Base-by-base conservation (phyloP, 2,888 invertebrate species). In the Nomada flava region DNA sequence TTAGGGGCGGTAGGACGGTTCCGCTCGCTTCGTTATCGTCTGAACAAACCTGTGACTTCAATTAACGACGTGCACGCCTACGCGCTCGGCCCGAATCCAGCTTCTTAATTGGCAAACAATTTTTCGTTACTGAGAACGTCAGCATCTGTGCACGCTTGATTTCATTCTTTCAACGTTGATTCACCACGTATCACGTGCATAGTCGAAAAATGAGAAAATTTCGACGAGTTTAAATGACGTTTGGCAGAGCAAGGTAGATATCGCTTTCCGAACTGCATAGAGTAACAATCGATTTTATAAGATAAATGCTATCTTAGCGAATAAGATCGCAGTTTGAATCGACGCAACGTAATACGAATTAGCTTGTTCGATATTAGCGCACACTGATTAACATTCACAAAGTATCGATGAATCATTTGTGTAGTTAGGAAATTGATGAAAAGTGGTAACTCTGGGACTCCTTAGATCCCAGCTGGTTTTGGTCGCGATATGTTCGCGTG, bases 71-170 rank as follows among this genome's bases (percentile, higher is more conserved):
- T 23, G 47, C 52, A 36, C 75, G 59, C 23, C 59, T 44, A 62
- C 73, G 42, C 70, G 44, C 13, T n/a, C 72, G 18, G 42, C 57
- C 60, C 65, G 60, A 65, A 36, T 64, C 68, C 75, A 62, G 59
- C 42, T 20, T 23, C 70, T 59, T 70, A 57, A 73, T 76, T 75
- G 70, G 52, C 63, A 42, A 76, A 78, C 65, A 76, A 82, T 84
- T 36, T 72, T 71, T 52, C 64, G 50, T 9, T 52, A 29, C 47
- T 67, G 59, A 62, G 57, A 71, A 64, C 57, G 50, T 47, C 67
- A 23, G 42, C 18, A 18, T 36, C 9, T 9, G 62, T 50, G n/a
- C 44, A 69, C 50, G 26, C 7, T 63, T 18, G 18, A 72, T 47
- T 29, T 15, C 3, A 29, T 42, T 4, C 9, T 13, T n/a, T 72